A percentile compares a stretch with the other conserved stretches of the same genome.
These are phyloP conservation scores for Drosophila fulvimacula DNA, from an alignment of 2,888 invertebrate species.

Conservation along the genomic window DNA sequence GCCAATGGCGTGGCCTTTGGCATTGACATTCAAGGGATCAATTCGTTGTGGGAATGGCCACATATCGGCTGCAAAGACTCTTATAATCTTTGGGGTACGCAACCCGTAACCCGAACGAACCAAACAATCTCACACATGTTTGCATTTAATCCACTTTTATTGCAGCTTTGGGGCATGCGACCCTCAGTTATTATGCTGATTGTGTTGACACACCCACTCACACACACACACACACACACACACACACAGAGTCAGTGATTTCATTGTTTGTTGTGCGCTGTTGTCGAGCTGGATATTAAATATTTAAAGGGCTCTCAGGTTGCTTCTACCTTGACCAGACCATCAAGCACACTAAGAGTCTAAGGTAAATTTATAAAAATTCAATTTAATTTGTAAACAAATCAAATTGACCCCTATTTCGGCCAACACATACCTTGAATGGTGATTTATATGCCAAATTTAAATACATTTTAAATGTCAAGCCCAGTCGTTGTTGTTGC, in stretches of 20 bases:
- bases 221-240: slow-evolving; percentile 5
- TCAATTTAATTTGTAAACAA: slow-evolving; percentile 28
- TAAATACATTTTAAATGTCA: slow-evolving; percentile 13
- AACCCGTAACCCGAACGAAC: slow-evolving; percentile 16
- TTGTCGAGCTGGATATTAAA: slow-evolving; percentile 44
- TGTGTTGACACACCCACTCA: slow-evolving; percentile 64
- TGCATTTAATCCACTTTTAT: slow-evolving; percentile 77
- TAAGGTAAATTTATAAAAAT: slow-evolving; percentile 41
- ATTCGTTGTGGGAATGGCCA: slow-evolving; percentile 34
- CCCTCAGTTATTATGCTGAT: slow-evolving; percentile 73
- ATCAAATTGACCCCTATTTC: slow-evolving; percentile 6
- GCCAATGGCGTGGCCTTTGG: slow-evolving; percentile 33
- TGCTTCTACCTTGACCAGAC: slow-evolving; percentile 30
- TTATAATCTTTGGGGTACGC: slow-evolving; percentile 21
- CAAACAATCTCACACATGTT: slow-evolving; percentile 60
- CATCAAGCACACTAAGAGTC: neutral
- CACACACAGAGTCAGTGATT: neutral
- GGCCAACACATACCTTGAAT: neutral
- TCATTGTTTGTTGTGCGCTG: slow-evolving; percentile 32
- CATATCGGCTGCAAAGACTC: slow-evolving; percentile 24
- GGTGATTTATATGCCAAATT: neutral
- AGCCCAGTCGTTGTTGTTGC: neutral
- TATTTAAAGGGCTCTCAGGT: slow-evolving; percentile 58
- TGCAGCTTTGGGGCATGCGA: slow-evolving; percentile 40
- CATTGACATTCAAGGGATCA: slow-evolving; percentile 50